Conservation (phyloP, 2,797 vertebrate genomes). For the Microctenopoma steveboyesi region DNA sequence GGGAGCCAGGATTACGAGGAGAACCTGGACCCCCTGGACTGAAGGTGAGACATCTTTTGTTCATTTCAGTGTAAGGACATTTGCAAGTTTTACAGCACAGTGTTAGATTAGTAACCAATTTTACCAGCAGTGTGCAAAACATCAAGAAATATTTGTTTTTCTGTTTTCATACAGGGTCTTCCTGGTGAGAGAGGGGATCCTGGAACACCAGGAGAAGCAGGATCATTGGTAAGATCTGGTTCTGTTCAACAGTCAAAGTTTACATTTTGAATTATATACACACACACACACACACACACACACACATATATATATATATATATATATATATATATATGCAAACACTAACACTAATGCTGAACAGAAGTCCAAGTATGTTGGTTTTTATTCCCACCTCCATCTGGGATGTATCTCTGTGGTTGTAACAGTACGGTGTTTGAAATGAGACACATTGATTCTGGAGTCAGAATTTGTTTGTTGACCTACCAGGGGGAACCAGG, state of each 20-base stretch:
- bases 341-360: background rate
- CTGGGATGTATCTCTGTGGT: background rate
- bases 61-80: background rate
- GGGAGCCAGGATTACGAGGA: conserved; percentile 71
- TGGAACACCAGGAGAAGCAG: conserved; percentile 75
- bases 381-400: no score
- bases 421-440: background rate
- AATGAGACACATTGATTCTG: conserved; percentile 37
- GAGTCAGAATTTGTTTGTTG: conserved; percentile 48
- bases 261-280: no score
- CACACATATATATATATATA: no score
- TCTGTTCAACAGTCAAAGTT: background rate
- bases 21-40: conserved; percentile 70
- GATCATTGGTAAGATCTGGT: conserved; percentile 70
- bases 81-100: no score
- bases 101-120: no score
- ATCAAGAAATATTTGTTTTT: no score
- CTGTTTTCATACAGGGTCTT: conserved; percentile 52
- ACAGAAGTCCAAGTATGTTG: background rate
- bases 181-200: conserved; percentile 71
- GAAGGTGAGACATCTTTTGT: conserved; percentile 57
- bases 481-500: conserved; percentile 79
- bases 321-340: no score
- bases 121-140: background rate
- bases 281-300: no score